Evolutionary conservation across 2,113 vertebrate genomes (phyloP), one percentile per base, ranked within the genome.

Genomic region (Desmodus rotundus): DNA sequence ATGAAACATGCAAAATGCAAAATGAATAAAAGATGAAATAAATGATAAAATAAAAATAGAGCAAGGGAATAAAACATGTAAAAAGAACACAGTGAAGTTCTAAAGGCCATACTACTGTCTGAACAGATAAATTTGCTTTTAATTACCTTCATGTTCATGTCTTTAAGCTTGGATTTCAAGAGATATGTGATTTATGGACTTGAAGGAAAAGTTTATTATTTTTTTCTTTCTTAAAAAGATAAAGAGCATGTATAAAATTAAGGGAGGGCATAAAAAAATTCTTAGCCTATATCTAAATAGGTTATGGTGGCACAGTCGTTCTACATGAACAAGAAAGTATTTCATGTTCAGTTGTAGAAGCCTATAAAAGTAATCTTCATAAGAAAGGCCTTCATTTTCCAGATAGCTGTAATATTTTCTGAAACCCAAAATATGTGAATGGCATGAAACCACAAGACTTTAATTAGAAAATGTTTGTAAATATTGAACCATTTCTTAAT

Each of bases 121-220:
- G 24, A 88, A 33, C 24, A 80, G 45, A 67, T 86, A 87, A n/a
- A 96, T 82, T 94, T 89, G 63, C 76, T 58, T 91, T 78, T 74
- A 87, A 52, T 86, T 93, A 84, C 93, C 63, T 92, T 96, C 31
- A 28, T 89, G 68, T 82, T 92, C 63, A 67, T n/a, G 24, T 78
- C 15, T 47, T 82, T 85, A 87, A 92, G 50, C 41, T 83, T 87
- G 22, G 16, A 54, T 96, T 95, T 97, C 43, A 88, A 91, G 17
- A 65, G 3, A 82, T 54, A 52, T 7, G 8, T 86, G 67, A 97
- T 87, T 91, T 78, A 95, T 76, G 41, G 6, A 90, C 47, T 93
- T 43, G 28, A 17, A 95, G 5, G 16, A 80, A 72, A 28, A 90
- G 67, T 86, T 86, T 80, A 86, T 92, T 74, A 65, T n/a, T 96